phyloP scores from a whole-genome alignment of 2,888 invertebrate species.

The Microctonus brassicae region DNA sequence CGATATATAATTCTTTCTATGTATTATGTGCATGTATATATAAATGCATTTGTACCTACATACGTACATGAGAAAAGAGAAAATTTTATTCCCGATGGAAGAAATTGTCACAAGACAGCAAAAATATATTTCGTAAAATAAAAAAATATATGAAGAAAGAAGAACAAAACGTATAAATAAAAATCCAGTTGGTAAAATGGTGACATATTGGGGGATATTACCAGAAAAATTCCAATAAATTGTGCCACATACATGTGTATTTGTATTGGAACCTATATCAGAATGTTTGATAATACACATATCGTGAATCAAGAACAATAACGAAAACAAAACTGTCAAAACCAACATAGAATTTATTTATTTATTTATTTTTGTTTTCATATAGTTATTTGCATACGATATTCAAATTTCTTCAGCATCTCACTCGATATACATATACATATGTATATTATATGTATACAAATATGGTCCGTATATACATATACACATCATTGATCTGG shows the following conservation, averaged over 20 bases:
- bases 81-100: not conserved
- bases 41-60: too few relatives aligned
- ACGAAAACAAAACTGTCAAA: not conserved
- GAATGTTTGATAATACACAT: not conserved
- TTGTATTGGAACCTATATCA: not conserved
- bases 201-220: not conserved
- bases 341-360: not conserved
- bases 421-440: not conserved
- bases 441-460: too few relatives aligned
- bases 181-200: not conserved
- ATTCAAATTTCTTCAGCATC: not conserved
- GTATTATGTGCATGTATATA: too few relatives aligned
- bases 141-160: not conserved
- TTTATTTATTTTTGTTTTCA: not conserved
- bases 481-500: not conserved
- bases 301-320: not conserved
- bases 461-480: too few relatives aligned
- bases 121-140: not conserved
- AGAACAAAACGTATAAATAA: not conserved
- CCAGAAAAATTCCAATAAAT: not conserved
- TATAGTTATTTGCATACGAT: too few relatives aligned
- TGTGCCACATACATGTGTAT: too few relatives aligned
- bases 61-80: too few relatives aligned
- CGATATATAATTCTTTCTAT: too few relatives aligned
- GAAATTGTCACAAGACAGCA: not conserved